A percentile compares a stretch with the other conserved stretches of the same genome.
Evolutionary conservation across 2,888 invertebrate genomes (phyloP).

Genomic region (Diadromus collaris): DNA sequence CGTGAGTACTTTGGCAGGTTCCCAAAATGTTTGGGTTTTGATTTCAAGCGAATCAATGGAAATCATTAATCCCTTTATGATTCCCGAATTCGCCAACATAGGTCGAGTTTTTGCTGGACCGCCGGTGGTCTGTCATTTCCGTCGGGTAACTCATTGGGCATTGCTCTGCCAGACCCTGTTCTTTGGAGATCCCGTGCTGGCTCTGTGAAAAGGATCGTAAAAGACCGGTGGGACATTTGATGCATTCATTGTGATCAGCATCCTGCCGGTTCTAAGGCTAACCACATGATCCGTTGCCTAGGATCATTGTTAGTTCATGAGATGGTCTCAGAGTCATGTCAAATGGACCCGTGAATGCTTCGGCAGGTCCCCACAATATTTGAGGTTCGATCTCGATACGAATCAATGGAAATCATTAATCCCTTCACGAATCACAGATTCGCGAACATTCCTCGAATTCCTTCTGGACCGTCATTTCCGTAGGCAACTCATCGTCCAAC

Average conservation of each 20-base stretch:
- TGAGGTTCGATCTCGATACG: neutral
- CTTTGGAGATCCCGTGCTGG: neutral
- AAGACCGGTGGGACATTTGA: too few species aligned
- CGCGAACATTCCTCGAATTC: slow-evolving; percentile 49
- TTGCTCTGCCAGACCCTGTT: slow-evolving; percentile 12
- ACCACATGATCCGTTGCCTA: too few species aligned
- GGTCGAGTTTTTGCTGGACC: slow-evolving; percentile 48
- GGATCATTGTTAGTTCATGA: too few species aligned
- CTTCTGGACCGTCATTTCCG: slow-evolving; percentile 47
- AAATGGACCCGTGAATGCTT: neutral
- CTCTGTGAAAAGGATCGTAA: too few species aligned
- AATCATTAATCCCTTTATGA: neutral
- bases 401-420: neutral
- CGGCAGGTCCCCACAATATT: neutral
- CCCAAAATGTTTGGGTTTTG: neutral
- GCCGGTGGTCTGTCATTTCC: slow-evolving; percentile 45
- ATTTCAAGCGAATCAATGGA: neutral
- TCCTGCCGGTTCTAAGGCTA: too few species aligned
- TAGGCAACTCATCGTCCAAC: slow-evolving; percentile 32
- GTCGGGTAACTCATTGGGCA: slow-evolving; percentile 37
- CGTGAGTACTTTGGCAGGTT: neutral
- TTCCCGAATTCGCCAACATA: slow-evolving; percentile 35
- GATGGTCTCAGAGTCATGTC: neutral
- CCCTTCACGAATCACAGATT: slow-evolving; percentile 5
- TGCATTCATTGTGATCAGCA: too few species aligned